Evolutionary conservation across 2,797 vertebrate genomes (phyloP).

Genomic region (Scomberomorus guttatus): DNA sequence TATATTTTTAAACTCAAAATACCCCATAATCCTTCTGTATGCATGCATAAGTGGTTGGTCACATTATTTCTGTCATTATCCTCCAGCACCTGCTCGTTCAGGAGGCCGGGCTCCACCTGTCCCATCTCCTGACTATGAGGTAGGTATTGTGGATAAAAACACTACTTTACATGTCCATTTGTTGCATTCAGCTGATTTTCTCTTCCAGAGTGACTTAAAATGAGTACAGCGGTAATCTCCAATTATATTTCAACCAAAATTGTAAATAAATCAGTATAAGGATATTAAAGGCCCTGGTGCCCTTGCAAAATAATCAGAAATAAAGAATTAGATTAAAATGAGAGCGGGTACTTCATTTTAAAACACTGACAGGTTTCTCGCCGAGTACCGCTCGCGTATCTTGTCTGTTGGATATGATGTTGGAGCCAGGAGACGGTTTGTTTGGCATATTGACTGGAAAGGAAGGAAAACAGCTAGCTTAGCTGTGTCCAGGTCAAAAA

Average conservation of each 20-base stretch:
- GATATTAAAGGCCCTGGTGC: not conserved
- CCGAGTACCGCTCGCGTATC: too few relatives aligned
- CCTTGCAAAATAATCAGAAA: not conserved
- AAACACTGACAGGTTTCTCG: not conserved
- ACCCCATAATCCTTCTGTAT: not conserved
- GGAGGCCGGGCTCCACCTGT: constrained; percentile 25
- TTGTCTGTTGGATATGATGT: too few relatives aligned
- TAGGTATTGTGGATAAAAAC: constrained; percentile 12
- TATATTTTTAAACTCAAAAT: not conserved
- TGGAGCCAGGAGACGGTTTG: not conserved
- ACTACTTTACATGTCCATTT: not conserved
- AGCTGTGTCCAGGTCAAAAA: not conserved
- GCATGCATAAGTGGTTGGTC: rapidly evolving
- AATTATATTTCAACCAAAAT: not conserved
- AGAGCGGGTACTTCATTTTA: not conserved
- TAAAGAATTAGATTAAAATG: not conserved
- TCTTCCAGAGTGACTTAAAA: not conserved
- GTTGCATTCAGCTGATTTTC: not conserved
- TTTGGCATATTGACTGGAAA: not conserved
- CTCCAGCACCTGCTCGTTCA: constrained; percentile 25
- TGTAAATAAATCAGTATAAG: too few relatives aligned
- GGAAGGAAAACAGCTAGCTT: not conserved
- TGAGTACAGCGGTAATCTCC: not conserved
- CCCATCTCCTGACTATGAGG: constrained; percentile 72
- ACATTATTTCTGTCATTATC: not conserved